Evolutionary conservation across 2,888 invertebrate genomes (phyloP).

Genomic region (Tethea ocularis): DNA sequence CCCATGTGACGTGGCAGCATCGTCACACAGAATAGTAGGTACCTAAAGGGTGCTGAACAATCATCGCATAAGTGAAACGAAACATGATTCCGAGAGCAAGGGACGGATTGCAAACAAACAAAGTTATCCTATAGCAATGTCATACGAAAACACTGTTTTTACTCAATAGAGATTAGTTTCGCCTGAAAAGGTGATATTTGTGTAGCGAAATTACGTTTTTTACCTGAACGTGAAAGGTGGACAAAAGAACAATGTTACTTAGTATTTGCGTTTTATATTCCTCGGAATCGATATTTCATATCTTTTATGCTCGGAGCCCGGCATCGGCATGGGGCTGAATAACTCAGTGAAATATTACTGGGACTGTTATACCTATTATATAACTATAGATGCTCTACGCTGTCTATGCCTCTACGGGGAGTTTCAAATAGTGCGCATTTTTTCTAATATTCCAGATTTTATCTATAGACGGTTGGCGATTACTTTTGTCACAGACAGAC

Average conservation of each 20-base stretch:
- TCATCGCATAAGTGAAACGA: background rate
- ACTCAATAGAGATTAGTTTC: constrained; percentile 8
- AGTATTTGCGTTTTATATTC: constrained; percentile 23
- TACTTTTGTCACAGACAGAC: background rate
- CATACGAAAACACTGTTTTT: background rate
- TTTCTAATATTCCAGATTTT: constrained; percentile 9
- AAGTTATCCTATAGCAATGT: background rate
- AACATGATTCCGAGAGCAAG: background rate
- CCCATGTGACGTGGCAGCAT: background rate
- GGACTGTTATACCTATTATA: too few relatives aligned
- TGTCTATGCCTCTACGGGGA: background rate
- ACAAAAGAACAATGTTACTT: constrained; percentile 12
- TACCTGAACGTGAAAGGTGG: constrained; percentile 6
- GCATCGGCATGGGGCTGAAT: constrained; percentile 19
- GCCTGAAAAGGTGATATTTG: background rate
- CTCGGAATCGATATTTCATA: constrained; percentile 41
- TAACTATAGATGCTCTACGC: too few relatives aligned
- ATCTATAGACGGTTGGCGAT: constrained; percentile 5
- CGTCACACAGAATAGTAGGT: background rate
- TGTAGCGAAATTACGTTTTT: constrained; percentile 1
- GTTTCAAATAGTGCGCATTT: constrained; percentile 1
- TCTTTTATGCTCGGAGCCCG: constrained; percentile 29
- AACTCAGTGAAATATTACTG: constrained; percentile 29
- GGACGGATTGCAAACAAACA: constrained; percentile 1
- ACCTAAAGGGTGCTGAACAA: background rate